Conservation (phyloP, 2,797 vertebrate species). For the Typhlichthys eigenmanni region DNA sequence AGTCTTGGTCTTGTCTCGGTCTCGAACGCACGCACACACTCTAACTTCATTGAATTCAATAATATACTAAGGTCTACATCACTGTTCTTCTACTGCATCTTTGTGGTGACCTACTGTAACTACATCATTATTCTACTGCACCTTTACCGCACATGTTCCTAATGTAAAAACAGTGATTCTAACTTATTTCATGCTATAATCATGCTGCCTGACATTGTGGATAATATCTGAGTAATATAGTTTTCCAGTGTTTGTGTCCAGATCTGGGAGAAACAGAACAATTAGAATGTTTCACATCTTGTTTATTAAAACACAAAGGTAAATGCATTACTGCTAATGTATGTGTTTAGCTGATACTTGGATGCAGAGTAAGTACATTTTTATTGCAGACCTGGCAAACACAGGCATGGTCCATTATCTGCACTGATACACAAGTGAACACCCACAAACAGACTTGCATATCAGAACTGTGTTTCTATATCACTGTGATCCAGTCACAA, state of each 20-base stretch:
- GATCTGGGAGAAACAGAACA: neutral
- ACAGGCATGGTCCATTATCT: neutral
- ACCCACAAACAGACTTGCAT: neutral
- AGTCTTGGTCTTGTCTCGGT: too few relatives aligned
- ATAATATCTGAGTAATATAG: neutral
- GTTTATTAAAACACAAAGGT: neutral
- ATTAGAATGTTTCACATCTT: neutral
- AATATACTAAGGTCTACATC: too few relatives aligned
- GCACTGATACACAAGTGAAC: neutral
- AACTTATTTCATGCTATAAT: too few relatives aligned
- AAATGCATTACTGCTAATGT: neutral
- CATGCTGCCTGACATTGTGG: neutral
- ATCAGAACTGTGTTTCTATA: neutral
- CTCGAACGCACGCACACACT: too few relatives aligned
- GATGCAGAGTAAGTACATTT: neutral
- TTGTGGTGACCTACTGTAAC: too few relatives aligned
- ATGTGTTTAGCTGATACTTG: too few relatives aligned
- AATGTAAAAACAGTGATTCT: too few relatives aligned
- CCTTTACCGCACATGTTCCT: too few relatives aligned
- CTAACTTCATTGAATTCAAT: too few relatives aligned
- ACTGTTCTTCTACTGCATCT: too few relatives aligned
- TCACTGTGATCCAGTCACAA: slow-evolving; percentile 16
- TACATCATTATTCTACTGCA: too few relatives aligned
- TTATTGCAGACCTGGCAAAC: neutral
- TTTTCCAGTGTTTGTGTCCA: too few relatives aligned